Conservation (phyloP, 2,113 vertebrate genomes). For the Paedocypris sp. region DNA sequence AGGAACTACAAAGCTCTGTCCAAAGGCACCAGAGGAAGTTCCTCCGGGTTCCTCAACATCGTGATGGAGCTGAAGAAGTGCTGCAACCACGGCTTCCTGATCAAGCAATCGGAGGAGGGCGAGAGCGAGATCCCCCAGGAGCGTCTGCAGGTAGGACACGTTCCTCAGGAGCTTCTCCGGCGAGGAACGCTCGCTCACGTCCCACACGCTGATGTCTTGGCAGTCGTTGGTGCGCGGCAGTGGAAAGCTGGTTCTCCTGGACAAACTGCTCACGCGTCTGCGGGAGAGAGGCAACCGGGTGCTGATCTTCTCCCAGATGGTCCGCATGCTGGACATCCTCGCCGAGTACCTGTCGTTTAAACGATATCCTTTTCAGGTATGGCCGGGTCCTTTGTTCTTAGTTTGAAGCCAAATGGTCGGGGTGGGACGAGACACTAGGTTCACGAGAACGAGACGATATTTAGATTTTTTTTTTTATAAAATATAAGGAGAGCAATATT, state of each 20-base stretch:
- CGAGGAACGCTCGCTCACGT: not conserved
- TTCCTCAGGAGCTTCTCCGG: not conserved
- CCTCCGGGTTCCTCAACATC: slow-evolving; percentile 93
- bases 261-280: slow-evolving; percentile 89
- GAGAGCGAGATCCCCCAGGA: slow-evolving; percentile 71
- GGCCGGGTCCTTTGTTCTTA: not conserved
- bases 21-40: slow-evolving; percentile 85
- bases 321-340: slow-evolving; percentile 96
- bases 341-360: slow-evolving; percentile 89
- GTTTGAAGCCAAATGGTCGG: not conserved
- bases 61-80: slow-evolving; percentile 99
- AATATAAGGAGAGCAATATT: not conserved
- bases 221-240: slow-evolving; percentile 85
- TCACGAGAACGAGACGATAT: too few species aligned
- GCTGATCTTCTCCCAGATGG: slow-evolving; percentile 99
- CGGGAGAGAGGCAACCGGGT: slow-evolving; percentile 87
- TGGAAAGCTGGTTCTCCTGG: slow-evolving; percentile 90
- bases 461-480: not conserved
- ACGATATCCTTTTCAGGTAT: slow-evolving; percentile 92
- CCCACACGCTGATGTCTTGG: slow-evolving; percentile 1
- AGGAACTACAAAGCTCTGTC: slow-evolving; percentile 91
- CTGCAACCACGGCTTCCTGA: slow-evolving; percentile 92
- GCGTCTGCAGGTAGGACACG: slow-evolving; percentile 63
- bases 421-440: too few species aligned
- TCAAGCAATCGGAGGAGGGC: slow-evolving; percentile 76